Base-by-base conservation (phyloP, 1,140 invertebrate species). In the Phymastichus coffea region DNA sequence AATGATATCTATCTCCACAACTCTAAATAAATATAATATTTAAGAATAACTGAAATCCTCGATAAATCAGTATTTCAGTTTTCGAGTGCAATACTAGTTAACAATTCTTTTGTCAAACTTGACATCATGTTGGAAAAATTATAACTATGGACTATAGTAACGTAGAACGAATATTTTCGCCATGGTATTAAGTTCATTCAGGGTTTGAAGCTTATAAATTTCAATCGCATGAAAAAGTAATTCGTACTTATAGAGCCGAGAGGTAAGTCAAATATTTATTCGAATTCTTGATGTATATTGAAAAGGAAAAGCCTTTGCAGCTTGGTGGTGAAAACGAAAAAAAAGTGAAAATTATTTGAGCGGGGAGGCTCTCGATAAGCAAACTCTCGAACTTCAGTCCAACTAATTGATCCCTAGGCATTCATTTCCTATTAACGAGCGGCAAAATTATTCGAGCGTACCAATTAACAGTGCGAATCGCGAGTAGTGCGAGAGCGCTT, bases 401-500 rank as follows among this genome's bases (percentile, higher is more conserved):
- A 46, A 54, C 15, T 59, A 53, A 53, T 59, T 60, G 30, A 60
- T 47, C 30, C 9, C 51, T 35, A 33, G 4, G 9, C 52, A 54
- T 54, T 61, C 43, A 33, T 40, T 14, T 33, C 12, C 28, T 33
- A 33, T 53, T 54, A 54, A 60, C 23, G 35, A 48, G 9, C 22
- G n/a, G 26, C n/a, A 23, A 41, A 61, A 61, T 54, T 48, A 61
- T 61, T 61, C 58, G 54, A 19, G 15, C 26, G 7, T 54, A 54
- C 20, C 51, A 48, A 61, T 54, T 55, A 54, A 61, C 19, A 30
- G 35, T 28, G 23, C 19, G 17, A 12, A 19, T 8, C 6, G 3
- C 20, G 26, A 25, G 8, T 33, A 12, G 28, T 33, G 28, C 28
- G 12, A 7, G 12, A 6, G 6, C 28, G 28, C 28, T 7, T 33